Evolutionary conservation across 2,888 invertebrate genomes (phyloP), one percentile per base, ranked within the genome.

Genomic region (Malachius bipustulatus): DNA sequence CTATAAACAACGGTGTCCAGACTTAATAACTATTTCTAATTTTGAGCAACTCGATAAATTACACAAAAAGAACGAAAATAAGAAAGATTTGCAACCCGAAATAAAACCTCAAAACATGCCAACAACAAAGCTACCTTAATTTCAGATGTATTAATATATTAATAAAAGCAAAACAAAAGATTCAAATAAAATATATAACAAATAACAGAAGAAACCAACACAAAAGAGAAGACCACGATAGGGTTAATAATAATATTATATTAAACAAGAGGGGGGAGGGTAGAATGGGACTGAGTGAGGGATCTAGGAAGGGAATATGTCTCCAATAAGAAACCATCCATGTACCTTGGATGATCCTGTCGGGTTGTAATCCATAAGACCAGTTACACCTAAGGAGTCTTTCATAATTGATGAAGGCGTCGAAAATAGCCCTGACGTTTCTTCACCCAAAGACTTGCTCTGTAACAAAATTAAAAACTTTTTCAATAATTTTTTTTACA

Each of bases 361-460:
- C 36, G 59, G 50, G 36, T 62, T 59, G 57, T 62, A 65, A 58
- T 77, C 75, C 48, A 75, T 63, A 44, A 77, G 70, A 32, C 74
- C 74, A 55, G 73, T 73, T 38, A 72, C 70, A 39, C 78, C 71
- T 30, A 87, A 69, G 3, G 83, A 80, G 53, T 89, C 80, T 55
- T 84, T 83, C 51, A 89, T 75, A 45, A 91, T 83, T 12, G 85
- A 84, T 1, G 88, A 82, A 0, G 91, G 89, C 0, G 91, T 89
- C 0, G 89, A 88, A 59, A 88, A 88, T 49, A 84, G 64, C 4
- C 81, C 76, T 32, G 83, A 84, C 19, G 76, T 75, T 54, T 82
- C 80, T 3, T 78, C 79, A 10, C 73, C 76, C 51, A 90, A 63
- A 34, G 83, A 82, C 69, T 89, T 89, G 61, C 89, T 89, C 85